Conservation (phyloP, 2,888 invertebrate genomes). For the Tenthredo mesomela region DNA sequence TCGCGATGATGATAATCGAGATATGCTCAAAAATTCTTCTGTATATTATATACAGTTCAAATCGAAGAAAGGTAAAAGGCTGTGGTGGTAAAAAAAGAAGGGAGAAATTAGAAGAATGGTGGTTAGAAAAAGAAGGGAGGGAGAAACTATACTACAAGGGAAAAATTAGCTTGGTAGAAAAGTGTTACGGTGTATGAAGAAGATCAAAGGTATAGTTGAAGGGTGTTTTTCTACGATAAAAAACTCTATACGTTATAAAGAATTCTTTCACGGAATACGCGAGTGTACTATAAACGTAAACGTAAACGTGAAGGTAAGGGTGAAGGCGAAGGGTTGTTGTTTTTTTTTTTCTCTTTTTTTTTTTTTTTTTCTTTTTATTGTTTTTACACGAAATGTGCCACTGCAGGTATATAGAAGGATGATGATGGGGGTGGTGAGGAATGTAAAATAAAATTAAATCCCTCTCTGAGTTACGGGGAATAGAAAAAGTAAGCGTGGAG, state of each 20-base stretch:
- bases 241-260: not conserved
- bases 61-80: too few species aligned
- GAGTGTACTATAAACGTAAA: not conserved
- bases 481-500: constrained; percentile 7
- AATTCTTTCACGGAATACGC: not conserved
- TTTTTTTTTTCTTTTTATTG: too few species aligned
- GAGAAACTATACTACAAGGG: not conserved
- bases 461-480: constrained; percentile 6
- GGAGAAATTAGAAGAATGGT: too few species aligned
- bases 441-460: constrained; percentile 42
- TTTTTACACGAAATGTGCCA: not conserved
- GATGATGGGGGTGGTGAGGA: not conserved
- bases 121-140: not conserved
- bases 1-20: not conserved
- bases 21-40: too few species aligned
- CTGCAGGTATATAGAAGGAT: not conserved
- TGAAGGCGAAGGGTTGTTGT: not conserved
- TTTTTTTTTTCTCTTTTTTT: too few species aligned
- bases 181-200: not conserved
- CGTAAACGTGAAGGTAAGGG: not conserved
- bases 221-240: not conserved
- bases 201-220: not conserved
- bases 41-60: too few species aligned
- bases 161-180: not conserved
- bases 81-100: too few species aligned